Base-by-base conservation (phyloP, 35 echinoderm and acorn worm genomes). In the Lytechinus variegatus region DNA sequence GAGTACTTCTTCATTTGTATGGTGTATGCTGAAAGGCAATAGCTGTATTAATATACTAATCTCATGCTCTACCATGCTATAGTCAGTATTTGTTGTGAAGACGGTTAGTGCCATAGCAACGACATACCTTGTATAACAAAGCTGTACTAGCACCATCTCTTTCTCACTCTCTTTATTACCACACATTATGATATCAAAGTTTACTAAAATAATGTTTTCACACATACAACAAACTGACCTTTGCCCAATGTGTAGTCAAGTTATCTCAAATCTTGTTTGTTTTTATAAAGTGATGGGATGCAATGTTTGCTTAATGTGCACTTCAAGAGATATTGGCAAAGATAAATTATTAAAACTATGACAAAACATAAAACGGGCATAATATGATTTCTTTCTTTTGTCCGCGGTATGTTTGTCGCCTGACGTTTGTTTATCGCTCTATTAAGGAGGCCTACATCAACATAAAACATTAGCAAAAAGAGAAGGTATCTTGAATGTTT, bases 11-110 rank as follows among this genome's bases (percentile, higher is more conserved):
- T 52, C 88, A 90, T 51, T 28, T 90, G 88, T 33, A 90, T 9
- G 16, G 88, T 11, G 87, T 89, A 51, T 89, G 87, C 87, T 89
- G 87, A 27, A 89, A 71, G 14, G 61, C 10, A 1, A 56, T 71
- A 79, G 66, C 66, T 79, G 66, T 24, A 79, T 79, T n/a, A 24
- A 79, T 4, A 71, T 44, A 44, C 33, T 44, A 44, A 44, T 24
- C 19, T 79, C 21, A 58, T 79, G 66, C 66, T 79, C 6, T 6
- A 33, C 88, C 9, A 54, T 90, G 88, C 88, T 90, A 54, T 16
- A 90, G 14, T 21, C 29, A 79, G 66, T 79, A 21, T 90, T 90
- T 90, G 88, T 90, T 90, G 52, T 90, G 88, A 90, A 21, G 52
- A 10, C 88, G 0, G 33, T 44, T 54, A 11, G 88, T 90, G 9